Evolutionary conservation across 2,888 invertebrate species (phyloP), one percentile per base, ranked within the genome.

Genomic region (Penaeus monodon): DNA sequence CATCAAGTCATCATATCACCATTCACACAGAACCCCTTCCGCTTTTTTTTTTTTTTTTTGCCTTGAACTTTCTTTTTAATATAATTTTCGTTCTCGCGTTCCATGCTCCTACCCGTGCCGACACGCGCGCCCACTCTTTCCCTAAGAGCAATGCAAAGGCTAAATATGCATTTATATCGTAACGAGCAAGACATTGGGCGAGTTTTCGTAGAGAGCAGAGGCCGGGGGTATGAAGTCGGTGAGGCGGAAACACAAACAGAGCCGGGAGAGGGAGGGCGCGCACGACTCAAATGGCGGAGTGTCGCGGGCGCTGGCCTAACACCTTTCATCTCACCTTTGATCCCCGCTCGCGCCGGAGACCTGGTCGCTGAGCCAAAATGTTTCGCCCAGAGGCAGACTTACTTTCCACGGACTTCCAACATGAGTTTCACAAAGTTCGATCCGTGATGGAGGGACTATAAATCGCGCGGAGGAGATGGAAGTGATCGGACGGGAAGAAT

Each of bases 281-380:
- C n/a, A 7, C 33, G 33, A 73, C 38, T 73, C 73, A 29, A 70
- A 33, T 33, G 33, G 70, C 70, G 57, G 57, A 57, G 57, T 57
- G 57, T 57, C 57, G 22, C 38, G 22, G 73, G 38, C 29, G 73
- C 73, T 70, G 73, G 73, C 73, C 73, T 73, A 73, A 73, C 73
- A 73, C 73, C 73, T 73, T 73, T 73, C 73, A 73, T 73, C 73
- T 73, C 73, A 73, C 73, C 73, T 73, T 73, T 73, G 73, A 73
- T 73, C 73, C 73, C 57, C 57, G 73, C 73, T 38, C 33, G 33
- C 38, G 33, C 73, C 27, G 73, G 73, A 38, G 33, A 38, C 73
- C 14, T 57, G 57, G 73, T 27, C 73, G 73, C 38, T 73, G 73
- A 73, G 38, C 73, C 73, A 73, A 73, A 73, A 73, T 73, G 73